phyloP scores from a whole-genome alignment of 2,113 vertebrate genomes.

The Dromiciops gliroides region DNA sequence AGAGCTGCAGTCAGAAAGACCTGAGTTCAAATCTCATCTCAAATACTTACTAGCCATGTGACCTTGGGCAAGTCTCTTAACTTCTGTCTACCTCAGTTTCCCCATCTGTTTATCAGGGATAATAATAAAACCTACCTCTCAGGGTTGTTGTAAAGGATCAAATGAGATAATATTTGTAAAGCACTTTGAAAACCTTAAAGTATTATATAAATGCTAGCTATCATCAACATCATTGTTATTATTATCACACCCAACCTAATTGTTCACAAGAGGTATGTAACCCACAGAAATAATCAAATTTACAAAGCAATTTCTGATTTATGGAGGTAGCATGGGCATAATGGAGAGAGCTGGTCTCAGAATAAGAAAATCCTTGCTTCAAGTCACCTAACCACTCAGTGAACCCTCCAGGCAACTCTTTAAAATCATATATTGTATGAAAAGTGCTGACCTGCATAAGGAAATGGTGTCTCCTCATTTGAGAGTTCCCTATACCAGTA shows the following conservation, averaged over 20 bases:
- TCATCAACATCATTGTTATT: neutral
- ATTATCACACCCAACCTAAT: neutral
- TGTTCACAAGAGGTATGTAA: neutral
- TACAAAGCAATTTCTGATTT: neutral
- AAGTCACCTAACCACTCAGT: neutral
- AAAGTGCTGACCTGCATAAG: neutral
- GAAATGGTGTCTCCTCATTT: neutral
- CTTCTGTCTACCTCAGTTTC: neutral
- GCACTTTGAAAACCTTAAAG: rapidly evolving
- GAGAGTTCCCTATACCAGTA: neutral
- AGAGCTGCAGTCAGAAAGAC: neutral
- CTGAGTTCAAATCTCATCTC: neutral
- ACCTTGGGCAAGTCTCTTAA: neutral
- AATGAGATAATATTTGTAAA: neutral
- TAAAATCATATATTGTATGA: neutral
- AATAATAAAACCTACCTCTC: neutral
- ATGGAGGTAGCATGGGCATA: neutral
- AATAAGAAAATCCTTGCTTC: neutral
- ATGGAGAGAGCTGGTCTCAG: neutral
- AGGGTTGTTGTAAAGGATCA: neutral
- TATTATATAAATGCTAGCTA: neutral
- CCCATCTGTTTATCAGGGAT: neutral
- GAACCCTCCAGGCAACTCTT: neutral
- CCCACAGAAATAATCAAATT: neutral
- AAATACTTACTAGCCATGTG: neutral